Conservation (phyloP, 2,113 vertebrate genomes). For the Orthonyx spaldingii region DNA sequence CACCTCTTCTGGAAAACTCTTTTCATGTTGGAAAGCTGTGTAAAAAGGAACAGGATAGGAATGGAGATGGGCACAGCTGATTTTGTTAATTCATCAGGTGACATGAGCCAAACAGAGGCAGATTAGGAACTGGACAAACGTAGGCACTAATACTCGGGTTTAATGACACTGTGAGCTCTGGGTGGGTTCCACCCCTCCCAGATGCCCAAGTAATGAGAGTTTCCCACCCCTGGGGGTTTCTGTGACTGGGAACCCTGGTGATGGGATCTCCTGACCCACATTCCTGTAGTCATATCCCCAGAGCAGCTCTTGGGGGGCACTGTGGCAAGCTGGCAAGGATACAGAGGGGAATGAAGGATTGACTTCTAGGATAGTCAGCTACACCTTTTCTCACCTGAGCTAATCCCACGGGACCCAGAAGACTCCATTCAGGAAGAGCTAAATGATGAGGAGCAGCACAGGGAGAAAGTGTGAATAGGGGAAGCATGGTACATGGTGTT, state of each 20-base stretch:
- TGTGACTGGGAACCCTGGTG: background rate
- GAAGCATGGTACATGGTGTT: accelerated
- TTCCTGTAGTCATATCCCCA: background rate
- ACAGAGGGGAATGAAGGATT: background rate
- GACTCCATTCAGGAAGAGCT: background rate
- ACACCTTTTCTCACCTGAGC: background rate
- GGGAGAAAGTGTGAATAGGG: background rate
- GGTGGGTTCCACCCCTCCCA: background rate
- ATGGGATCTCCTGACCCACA: background rate
- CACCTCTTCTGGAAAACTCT: background rate
- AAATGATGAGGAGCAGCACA: background rate
- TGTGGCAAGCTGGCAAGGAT: background rate
- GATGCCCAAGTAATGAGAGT: background rate
- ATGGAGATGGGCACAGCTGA: background rate
- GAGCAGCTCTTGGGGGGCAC: background rate
- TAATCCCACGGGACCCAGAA: background rate
- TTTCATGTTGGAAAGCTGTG: background rate
- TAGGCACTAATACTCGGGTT: background rate
- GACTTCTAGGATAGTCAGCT: background rate
- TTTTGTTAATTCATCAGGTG: background rate
- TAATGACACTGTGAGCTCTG: background rate
- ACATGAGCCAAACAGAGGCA: background rate
- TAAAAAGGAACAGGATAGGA: background rate
- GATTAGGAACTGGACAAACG: background rate
- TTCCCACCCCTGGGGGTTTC: background rate